A percentile compares a stretch with the other conserved stretches of the same genome.
phyloP scores from a whole-genome alignment of 1,140 invertebrate genomes.

The Phymastichus coffea region DNA sequence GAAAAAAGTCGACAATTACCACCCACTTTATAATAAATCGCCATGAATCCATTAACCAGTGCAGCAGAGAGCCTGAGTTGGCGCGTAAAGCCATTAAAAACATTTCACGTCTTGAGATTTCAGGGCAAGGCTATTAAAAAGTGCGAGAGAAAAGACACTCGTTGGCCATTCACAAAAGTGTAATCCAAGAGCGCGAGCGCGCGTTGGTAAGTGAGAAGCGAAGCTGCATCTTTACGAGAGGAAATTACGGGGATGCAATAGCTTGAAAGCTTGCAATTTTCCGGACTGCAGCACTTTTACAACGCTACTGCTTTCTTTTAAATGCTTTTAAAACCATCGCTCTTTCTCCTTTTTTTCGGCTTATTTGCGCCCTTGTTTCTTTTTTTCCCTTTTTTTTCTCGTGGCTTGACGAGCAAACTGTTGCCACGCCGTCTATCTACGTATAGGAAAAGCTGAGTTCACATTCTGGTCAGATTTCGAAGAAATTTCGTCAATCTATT shows the following conservation, averaged over 20 bases:
- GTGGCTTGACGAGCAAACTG: no score
- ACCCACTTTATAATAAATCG: background rate
- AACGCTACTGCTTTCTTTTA: background rate
- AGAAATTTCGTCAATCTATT: no score
- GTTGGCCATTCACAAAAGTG: slow-evolving; percentile 8
- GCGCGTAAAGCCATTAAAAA: background rate
- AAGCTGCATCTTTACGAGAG: background rate
- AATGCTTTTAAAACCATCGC: background rate
- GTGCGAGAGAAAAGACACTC: no score
- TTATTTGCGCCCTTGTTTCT: no score
- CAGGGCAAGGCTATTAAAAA: slow-evolving; percentile 9
- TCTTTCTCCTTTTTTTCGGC: no score
- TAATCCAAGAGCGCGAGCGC: background rate
- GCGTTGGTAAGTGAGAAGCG: background rate
- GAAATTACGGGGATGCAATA: background rate
- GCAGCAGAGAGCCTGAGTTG: background rate
- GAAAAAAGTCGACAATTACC: no score
- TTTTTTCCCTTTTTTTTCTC: no score
- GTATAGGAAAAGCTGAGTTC: no score
- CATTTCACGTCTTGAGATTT: background rate
- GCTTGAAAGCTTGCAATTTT: slow-evolving; percentile 12
- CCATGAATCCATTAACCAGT: background rate
- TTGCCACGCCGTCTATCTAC: no score
- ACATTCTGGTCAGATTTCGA: no score
- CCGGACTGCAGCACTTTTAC: background rate